Evolutionary conservation across 2,113 vertebrate species (phyloP).

Genomic region (Terrapene triunguis): DNA sequence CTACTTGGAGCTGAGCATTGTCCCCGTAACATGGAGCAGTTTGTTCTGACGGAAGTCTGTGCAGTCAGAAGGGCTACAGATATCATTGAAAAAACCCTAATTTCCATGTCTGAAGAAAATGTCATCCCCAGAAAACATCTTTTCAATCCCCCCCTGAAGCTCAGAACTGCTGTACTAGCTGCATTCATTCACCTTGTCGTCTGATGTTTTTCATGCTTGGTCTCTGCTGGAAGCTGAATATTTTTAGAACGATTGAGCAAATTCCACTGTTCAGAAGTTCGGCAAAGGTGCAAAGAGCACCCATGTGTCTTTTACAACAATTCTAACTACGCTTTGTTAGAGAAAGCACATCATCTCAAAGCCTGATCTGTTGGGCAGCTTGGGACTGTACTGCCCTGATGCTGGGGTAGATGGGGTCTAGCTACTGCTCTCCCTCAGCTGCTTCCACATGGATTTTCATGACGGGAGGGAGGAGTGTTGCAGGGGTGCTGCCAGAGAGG

Average conservation of each 20-base stretch:
- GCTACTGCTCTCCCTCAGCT: not conserved
- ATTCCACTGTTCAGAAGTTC: not conserved
- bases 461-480: not conserved
- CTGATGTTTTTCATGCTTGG: not conserved
- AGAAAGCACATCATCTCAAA: fast-evolving
- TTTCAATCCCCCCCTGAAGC: not conserved
- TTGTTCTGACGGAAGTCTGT: not conserved
- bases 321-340: not conserved
- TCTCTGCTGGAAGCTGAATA: not conserved
- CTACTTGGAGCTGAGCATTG: not conserved
- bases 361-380: not conserved
- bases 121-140: not conserved
- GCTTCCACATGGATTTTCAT: not conserved
- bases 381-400: not conserved
- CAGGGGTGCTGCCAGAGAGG: not conserved
- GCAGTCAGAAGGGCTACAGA: not conserved
- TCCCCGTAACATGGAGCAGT: not conserved
- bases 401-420: not conserved
- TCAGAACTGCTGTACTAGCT: not conserved
- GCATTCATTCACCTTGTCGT: not conserved
- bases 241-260: not conserved
- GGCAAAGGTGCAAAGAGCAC: not conserved
- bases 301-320: not conserved
- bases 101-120: not conserved
- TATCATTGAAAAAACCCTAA: not conserved